Evolutionary conservation across 2,113 vertebrate species (phyloP).

Genomic region (Ondatra zibethicus): DNA sequence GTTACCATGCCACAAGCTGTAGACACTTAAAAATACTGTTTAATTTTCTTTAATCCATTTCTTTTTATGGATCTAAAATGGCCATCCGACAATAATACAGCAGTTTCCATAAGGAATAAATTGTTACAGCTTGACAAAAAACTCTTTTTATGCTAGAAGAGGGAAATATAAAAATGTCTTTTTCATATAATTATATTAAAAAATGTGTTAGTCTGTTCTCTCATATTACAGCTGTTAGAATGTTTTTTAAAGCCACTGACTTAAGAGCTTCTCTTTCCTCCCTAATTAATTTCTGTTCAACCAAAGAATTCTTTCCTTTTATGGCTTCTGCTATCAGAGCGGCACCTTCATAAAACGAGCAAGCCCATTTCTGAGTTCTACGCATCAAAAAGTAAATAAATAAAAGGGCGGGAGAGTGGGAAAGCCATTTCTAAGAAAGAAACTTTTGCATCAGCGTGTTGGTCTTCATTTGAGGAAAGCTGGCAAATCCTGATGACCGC

Average conservation of each 20-base stretch:
- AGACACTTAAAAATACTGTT: slow-evolving; percentile 79
- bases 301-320: slow-evolving; percentile 69
- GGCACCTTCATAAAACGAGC: not conserved
- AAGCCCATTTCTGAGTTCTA: slow-evolving; percentile 58
- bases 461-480: not conserved
- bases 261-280: slow-evolving; percentile 73
- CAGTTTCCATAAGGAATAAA: slow-evolving; percentile 80
- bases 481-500: not conserved
- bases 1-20: slow-evolving; percentile 71
- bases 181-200: slow-evolving; percentile 85
- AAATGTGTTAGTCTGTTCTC: slow-evolving; percentile 75
- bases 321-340: slow-evolving; percentile 38
- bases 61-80: slow-evolving; percentile 75
- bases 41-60: slow-evolving; percentile 82
- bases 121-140: slow-evolving; percentile 83
- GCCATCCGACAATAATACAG: slow-evolving; percentile 74
- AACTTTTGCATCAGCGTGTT: not conserved
- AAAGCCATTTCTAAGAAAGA: not conserved
- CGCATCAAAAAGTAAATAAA: not conserved
- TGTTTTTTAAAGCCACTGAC: slow-evolving; percentile 74
- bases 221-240: slow-evolving; percentile 78
- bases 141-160: slow-evolving; percentile 73
- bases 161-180: slow-evolving; percentile 85
- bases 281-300: slow-evolving; percentile 77
- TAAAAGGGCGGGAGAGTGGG: not conserved